Evolutionary conservation across 2,797 vertebrate genomes (phyloP), one percentile per base, ranked within the genome.

Genomic region (Choloepus didactylus): DNA sequence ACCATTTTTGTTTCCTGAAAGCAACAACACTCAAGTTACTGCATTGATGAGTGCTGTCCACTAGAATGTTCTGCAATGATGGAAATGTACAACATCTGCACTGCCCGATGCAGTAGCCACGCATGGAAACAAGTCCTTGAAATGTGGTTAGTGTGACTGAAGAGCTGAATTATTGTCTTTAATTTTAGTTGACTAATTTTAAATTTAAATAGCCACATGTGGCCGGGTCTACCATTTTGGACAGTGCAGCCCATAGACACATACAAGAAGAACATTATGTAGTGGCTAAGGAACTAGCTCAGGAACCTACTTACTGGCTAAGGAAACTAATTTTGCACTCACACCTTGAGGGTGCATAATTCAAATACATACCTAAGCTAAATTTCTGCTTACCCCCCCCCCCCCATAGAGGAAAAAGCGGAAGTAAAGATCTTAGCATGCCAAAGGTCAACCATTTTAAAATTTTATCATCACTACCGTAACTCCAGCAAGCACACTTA

Each of bases 141-240:
- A 70, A 54, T 27, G 72, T 70, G 59, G 56, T 75, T 11, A 64
- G 9, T 60, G 51, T n/a, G 27, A 81, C 38, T 27, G 83, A 84
- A 94, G 77, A 46, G 19, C 23, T 83, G 76, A 90, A 46, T 76
- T 87, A 60, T 79, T 29, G 64, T 38, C 44, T 49, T 51, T 95
- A 31, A 51, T 89, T 93, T 79, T 66, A 77, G 89, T 70, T 56
- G 56, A 19, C 54, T 67, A 81, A 60, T 38, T 69, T 56, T 89
- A 38, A 84, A 73, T 82, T 66, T 51, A 77, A 77, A 72, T 25
- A 51, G 0, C 46, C 87, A 72, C 51, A 16, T 2, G 15, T 82
- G 56, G 16, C 59, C 46, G 51, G 51, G 51, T 54, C 38, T 75
- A 35, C 35, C 73, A 51, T 21, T 73, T 84, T 46, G 69, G 80